Conservation (phyloP, 2,113 vertebrate genomes). For the Probosciger aterrimus region DNA sequence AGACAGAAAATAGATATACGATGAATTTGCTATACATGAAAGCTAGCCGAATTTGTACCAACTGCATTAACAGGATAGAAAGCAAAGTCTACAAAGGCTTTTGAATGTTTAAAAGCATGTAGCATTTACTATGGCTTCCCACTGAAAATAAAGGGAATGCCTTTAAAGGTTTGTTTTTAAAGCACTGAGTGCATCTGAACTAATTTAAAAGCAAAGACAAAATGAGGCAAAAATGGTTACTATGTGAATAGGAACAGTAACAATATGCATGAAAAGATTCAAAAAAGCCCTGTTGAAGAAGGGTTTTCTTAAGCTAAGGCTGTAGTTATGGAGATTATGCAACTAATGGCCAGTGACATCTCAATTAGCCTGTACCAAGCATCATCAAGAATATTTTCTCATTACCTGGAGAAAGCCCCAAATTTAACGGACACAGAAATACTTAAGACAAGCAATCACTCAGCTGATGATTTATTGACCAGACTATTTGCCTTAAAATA, state of each 20-base stretch:
- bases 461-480: background rate
- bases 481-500: background rate
- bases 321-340: background rate
- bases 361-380: background rate
- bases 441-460: background rate
- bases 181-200: background rate
- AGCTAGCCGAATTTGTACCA: constrained; percentile 49
- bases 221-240: background rate
- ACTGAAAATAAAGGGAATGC: background rate
- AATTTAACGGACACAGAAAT: background rate
- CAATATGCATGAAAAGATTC: background rate
- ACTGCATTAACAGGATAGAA: constrained; percentile 44
- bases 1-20: constrained; percentile 57
- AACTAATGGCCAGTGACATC: background rate
- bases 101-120: constrained; percentile 36
- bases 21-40: constrained; percentile 53
- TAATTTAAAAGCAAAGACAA: background rate
- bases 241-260: background rate
- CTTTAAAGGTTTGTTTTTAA: background rate
- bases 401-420: background rate
- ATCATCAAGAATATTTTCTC: background rate
- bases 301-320: background rate
- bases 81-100: constrained; percentile 45
- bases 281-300: background rate
- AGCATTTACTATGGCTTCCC: background rate